These are phyloP conservation scores for Parus major DNA, from an alignment of 2,113 vertebrate species.

Conservation along the genomic window DNA sequence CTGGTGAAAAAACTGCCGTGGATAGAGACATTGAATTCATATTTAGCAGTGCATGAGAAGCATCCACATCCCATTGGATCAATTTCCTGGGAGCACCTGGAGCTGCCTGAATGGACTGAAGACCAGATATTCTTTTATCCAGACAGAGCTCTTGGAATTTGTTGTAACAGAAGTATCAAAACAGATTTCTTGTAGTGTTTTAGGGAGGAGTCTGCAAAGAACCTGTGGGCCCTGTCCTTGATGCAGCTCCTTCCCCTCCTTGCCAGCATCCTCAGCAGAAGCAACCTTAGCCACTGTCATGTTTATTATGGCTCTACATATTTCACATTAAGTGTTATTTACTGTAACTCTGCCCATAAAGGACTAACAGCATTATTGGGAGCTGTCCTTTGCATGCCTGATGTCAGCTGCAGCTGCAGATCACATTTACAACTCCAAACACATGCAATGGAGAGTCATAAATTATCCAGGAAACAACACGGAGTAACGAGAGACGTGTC, in stretches of 20 bases:
- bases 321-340: not conserved
- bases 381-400: not conserved
- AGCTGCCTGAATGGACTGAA: not conserved
- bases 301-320: not conserved
- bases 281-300: not conserved
- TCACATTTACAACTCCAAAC: not conserved
- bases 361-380: not conserved
- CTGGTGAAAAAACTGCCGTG: not conserved
- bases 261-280: not conserved
- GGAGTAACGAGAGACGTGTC: not conserved
- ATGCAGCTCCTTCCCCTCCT: not conserved
- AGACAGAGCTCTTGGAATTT: not conserved
- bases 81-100: not conserved
- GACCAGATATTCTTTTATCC: not conserved
- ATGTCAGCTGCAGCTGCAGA: not conserved
- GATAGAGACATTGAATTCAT: not conserved
- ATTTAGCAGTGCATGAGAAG: not conserved
- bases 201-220: not conserved
- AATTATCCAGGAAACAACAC: conserved; percentile 16
- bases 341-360: not conserved
- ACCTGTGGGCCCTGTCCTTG: not conserved
- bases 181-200: not conserved
- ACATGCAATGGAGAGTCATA: not conserved
- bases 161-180: not conserved
- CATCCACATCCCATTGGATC: not conserved